These are phyloP conservation scores for Gallinago nigripennis DNA, from an alignment of 2,797 vertebrate species.

Conservation along the genomic window DNA sequence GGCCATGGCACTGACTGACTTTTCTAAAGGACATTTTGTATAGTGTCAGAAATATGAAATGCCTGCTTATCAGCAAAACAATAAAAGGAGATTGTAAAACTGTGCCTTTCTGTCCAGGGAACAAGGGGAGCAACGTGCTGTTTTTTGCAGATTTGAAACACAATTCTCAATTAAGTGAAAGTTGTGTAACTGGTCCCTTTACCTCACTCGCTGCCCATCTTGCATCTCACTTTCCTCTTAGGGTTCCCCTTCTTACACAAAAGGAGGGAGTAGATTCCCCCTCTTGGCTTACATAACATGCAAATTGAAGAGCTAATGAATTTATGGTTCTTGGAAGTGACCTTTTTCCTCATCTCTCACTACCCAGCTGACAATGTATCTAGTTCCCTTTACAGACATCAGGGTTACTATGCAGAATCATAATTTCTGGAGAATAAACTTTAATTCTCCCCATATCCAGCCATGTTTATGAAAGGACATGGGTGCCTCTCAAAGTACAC, in stretches of 20 bases:
- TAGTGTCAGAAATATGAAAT: conserved; percentile 42
- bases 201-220: background rate
- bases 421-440: background rate
- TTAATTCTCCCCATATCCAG: background rate
- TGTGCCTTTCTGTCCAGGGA: conserved; percentile 30
- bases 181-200: background rate
- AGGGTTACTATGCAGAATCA: background rate
- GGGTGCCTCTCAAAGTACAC: background rate
- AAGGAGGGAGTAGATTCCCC: accelerated
- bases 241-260: background rate
- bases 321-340: background rate
- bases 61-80: conserved; percentile 67
- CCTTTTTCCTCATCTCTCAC: background rate
- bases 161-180: background rate
- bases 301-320: background rate
- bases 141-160: conserved; percentile 47
- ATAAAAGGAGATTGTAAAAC: conserved; percentile 53
- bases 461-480: background rate
- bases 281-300: background rate
- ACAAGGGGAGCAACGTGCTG: background rate
- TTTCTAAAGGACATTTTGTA: conserved; percentile 51
- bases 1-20: background rate
- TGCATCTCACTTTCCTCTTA: background rate
- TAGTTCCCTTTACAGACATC: background rate
- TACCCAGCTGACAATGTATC: background rate